These are phyloP conservation scores for Xerus rutilus DNA, from an alignment of 2,797 vertebrate species.

Conservation along the genomic window DNA sequence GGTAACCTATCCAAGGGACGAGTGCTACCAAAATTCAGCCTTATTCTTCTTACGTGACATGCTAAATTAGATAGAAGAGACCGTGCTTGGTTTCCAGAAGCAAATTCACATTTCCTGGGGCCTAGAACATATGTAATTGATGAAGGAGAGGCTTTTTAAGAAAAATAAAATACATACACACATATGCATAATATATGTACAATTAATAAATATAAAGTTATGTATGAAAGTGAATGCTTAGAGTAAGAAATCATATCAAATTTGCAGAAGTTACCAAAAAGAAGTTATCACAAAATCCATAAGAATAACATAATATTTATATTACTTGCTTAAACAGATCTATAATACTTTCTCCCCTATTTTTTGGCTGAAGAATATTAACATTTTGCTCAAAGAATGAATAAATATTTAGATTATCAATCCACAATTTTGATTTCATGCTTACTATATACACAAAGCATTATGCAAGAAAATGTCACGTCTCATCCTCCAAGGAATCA, in stretches of 20 bases:
- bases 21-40: neutral
- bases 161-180: neutral
- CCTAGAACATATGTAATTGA: neutral
- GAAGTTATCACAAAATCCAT: neutral
- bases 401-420: constrained; percentile 44
- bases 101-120: neutral
- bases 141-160: neutral
- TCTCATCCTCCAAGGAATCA: neutral
- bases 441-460: constrained; percentile 20
- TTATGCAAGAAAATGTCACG: neutral
- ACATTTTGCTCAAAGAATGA: constrained; percentile 15
- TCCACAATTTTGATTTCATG: constrained; percentile 5
- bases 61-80: neutral
- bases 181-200: neutral
- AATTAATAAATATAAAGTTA: constrained; percentile 30
- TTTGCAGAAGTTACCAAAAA: constrained; percentile 18
- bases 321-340: neutral
- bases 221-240: neutral
- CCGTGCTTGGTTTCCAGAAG: neutral
- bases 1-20: neutral
- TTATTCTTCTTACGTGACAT: neutral
- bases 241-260: constrained; percentile 21
- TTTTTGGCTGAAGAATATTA: neutral
- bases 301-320: constrained; percentile 1
- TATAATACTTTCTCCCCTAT: neutral